Conservation (phyloP, 2,888 invertebrate species). For the Acanthosepion esculentum region DNA sequence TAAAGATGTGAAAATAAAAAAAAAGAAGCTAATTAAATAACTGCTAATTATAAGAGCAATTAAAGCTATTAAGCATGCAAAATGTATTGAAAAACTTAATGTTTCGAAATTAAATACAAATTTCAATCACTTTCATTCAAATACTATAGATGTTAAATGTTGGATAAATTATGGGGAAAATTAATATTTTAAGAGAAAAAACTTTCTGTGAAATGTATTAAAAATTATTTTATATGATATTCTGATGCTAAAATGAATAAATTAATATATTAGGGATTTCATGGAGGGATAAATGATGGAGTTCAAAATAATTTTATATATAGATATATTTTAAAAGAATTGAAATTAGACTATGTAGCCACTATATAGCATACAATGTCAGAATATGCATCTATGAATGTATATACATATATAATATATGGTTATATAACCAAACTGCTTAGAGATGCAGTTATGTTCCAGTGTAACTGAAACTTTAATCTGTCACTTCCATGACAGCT, state of each 20-base stretch:
- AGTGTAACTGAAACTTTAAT: neutral
- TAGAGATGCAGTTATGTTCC: neutral
- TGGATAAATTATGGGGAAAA: neutral
- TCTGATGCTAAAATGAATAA: neutral
- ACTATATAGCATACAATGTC: neutral
- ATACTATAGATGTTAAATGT: neutral
- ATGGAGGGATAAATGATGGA: neutral
- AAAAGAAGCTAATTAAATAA: neutral
- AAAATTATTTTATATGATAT: neutral
- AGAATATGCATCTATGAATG: neutral
- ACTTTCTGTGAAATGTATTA: neutral
- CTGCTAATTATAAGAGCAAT: conserved; percentile 6
- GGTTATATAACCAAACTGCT: conserved; percentile 5
- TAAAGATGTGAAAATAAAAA: neutral
- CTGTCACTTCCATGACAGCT: conserved; percentile 20
- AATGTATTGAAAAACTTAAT: neutral
- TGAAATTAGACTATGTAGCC: neutral
- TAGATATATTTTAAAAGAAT: neutral
- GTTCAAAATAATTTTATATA: neutral
- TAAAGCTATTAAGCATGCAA: neutral
- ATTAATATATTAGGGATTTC: neutral
- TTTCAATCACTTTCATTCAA: neutral
- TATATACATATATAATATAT: conserved; percentile 2
- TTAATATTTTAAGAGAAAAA: neutral
- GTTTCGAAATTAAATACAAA: neutral